Conservation (phyloP, 2,888 invertebrate genomes). For the Lasioglossum leucozonium region DNA sequence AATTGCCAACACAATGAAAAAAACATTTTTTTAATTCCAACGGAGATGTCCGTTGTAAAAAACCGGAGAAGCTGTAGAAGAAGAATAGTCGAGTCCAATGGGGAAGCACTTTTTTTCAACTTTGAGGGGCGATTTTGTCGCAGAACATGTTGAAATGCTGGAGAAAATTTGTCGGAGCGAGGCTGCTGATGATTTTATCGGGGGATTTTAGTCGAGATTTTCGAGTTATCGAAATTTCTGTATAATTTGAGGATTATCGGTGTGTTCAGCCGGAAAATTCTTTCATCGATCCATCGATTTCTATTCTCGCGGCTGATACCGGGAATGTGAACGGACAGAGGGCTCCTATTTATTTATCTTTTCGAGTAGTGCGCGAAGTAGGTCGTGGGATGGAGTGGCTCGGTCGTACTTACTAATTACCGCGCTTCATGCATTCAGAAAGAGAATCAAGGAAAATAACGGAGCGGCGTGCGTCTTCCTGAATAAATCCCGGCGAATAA, state of each 20-base stretch:
- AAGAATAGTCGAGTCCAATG: background rate
- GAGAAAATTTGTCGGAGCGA: background rate
- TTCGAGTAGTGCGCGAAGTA: slow-evolving; percentile 41
- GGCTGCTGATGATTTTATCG: no score
- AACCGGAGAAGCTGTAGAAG: background rate
- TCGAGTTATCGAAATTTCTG: background rate
- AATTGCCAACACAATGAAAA: background rate
- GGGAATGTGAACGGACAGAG: background rate
- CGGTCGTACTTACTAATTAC: slow-evolving; percentile 55
- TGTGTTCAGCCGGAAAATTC: background rate
- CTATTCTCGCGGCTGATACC: background rate
- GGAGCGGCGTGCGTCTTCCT: background rate
- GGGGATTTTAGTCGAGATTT: background rate
- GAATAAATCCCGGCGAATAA: slow-evolving; percentile 40
- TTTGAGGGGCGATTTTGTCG: background rate
- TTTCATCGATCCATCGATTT: slow-evolving; percentile 16
- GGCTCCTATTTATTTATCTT: slow-evolving; percentile 58
- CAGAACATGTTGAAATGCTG: background rate
- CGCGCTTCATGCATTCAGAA: slow-evolving; percentile 48
- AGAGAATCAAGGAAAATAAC: slow-evolving; percentile 35
- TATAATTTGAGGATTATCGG: background rate
- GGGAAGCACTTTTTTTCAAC: background rate
- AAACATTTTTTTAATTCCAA: background rate
- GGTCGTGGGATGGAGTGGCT: slow-evolving; percentile 51
- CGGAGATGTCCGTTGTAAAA: background rate